phyloP scores from a whole-genome alignment of 2,888 invertebrate genomes.

The Tortrix viridana region DNA sequence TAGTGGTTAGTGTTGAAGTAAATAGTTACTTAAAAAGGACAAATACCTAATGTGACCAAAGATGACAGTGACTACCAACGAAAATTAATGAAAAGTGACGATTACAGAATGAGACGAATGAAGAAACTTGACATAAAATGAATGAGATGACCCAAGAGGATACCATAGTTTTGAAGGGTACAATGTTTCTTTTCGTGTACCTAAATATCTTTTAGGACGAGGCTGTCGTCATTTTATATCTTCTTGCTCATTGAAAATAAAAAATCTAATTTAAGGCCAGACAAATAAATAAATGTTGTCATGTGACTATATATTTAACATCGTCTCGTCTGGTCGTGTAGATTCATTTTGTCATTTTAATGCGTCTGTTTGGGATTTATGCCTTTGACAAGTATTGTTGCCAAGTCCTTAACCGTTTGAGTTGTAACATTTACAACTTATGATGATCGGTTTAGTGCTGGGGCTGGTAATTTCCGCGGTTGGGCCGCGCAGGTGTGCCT shows the following conservation, averaged over 20 bases:
- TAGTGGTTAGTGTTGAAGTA: neutral
- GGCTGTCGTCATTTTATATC: conserved; percentile 8
- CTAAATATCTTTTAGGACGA: neutral
- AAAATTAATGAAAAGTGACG: too few species aligned
- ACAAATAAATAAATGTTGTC: conserved; percentile 26
- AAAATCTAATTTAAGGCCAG: conserved; percentile 27
- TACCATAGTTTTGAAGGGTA: too few species aligned
- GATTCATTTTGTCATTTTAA: conserved; percentile 21
- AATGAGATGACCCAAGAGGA: too few species aligned
- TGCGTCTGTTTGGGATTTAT: conserved; percentile 12
- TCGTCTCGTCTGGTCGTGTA: conserved; percentile 22
- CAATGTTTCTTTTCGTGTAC: too few species aligned
- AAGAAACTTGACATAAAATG: too few species aligned
- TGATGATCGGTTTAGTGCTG: conserved; percentile 39
- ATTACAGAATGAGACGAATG: too few species aligned
- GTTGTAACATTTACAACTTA: conserved; percentile 23
- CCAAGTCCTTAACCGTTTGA: conserved; percentile 44
- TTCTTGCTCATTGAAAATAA: conserved; percentile 19
- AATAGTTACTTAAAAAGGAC: too few species aligned
- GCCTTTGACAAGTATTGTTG: conserved; percentile 46
- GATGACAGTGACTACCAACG: too few species aligned
- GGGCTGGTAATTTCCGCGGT: conserved; percentile 49
- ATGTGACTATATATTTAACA: conserved; percentile 19
- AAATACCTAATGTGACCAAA: too few species aligned
- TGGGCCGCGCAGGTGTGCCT: conserved; percentile 53